Evolutionary conservation across 2,113 vertebrate genomes (phyloP), one percentile per base, ranked within the genome.

Genomic region (Ochotona princeps): DNA sequence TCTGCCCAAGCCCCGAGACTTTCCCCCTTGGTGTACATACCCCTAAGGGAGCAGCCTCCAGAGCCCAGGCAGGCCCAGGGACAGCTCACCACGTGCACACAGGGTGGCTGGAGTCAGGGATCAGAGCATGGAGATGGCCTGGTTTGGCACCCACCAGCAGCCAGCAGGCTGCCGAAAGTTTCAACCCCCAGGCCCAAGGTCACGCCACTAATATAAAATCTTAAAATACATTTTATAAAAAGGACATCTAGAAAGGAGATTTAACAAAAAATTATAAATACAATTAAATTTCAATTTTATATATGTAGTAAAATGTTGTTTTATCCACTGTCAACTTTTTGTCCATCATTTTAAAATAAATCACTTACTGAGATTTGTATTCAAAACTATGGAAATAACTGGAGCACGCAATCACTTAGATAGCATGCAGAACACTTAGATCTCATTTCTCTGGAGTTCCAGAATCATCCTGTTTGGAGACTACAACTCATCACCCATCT

Each of bases 311-410:
- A 66, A n/a, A 15, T 30, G 66, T 11, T 21, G 85, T 69, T 70
- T 93, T 92, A 44, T 44, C 20, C 49, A 30, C 13, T 47, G n/a
- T 10, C 14, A 89, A 30, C 72, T 66, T 74, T 82, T 73, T 70
- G 89, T 83, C 66, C 86, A 66, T 30, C 49, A 86, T 61, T 95
- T 91, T 85, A 94, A 94, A 91, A 90, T 85, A 85, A 89, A 72
- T 51, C 32, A 35, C 44, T 93, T 93, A 49, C 89, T 89, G 72
- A 92, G 63, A 80, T 89, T 94, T 78, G 54, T 90, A 47, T 89
- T 93, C 69, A 57, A 89, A 88, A 86, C 38, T 94, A 88, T 83
- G 35, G 93, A 95, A 92, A 78, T 90, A 96, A 95, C 61, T 95
- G 73, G 91, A 93, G 82, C 93, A 83, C 82, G 85, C 28, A 89